Conservation (phyloP, 2,797 vertebrate genomes). For the Ara ararauna region DNA sequence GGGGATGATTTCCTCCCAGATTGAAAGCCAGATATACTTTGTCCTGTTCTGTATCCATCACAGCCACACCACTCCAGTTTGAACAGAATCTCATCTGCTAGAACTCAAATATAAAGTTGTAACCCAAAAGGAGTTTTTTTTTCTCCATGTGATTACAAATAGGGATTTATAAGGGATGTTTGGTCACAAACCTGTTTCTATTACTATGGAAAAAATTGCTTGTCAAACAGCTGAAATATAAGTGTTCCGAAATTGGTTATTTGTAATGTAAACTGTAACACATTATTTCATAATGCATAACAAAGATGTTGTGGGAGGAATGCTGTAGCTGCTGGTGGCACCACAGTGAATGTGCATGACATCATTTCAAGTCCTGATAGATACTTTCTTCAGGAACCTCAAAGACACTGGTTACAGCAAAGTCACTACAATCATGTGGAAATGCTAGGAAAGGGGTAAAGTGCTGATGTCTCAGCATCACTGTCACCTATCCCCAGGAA, state of each 20-base stretch:
- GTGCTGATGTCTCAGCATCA: background rate
- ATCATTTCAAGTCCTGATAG: background rate
- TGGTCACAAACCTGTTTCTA: background rate
- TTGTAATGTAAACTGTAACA: background rate
- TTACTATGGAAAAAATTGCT: background rate
- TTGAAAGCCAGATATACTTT: constrained; percentile 45
- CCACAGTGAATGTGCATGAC: background rate
- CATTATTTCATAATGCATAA: background rate
- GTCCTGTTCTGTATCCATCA: constrained; percentile 51
- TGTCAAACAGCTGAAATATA: background rate
- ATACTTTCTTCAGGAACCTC: background rate
- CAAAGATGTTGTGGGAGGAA: background rate
- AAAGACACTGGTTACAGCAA: background rate
- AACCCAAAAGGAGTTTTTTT: background rate
- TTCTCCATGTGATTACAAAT: background rate
- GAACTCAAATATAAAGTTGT: constrained; percentile 1
- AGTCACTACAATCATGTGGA: background rate
- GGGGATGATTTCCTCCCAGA: constrained; percentile 37
- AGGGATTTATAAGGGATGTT: background rate
- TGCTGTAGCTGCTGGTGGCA: background rate
- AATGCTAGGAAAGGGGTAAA: background rate
- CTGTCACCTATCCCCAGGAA: background rate
- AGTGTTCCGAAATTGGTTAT: background rate
- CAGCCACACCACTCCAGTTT: background rate
- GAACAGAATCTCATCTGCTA: constrained; percentile 9